Evolutionary conservation across 2,797 vertebrate genomes (phyloP).

Genomic region (Clamator glandarius): DNA sequence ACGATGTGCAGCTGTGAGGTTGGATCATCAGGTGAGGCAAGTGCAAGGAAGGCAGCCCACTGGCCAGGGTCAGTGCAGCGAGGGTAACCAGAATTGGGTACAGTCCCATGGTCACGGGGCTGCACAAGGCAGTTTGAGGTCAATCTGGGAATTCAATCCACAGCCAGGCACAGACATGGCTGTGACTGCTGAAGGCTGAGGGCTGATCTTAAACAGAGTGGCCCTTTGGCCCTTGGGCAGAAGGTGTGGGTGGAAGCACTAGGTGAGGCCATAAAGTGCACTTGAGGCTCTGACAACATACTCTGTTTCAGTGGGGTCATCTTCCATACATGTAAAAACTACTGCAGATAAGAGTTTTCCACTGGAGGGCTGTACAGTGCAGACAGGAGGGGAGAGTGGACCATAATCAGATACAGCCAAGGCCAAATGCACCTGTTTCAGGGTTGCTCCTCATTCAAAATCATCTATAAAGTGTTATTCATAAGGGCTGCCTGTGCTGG

Average conservation of each 20-base stretch:
- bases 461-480: not conserved
- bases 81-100: not conserved
- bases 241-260: not conserved
- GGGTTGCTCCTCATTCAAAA: not conserved
- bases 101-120: not conserved
- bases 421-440: not conserved
- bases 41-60: not conserved
- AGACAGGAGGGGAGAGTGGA: not conserved
- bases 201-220: not conserved
- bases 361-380: not conserved
- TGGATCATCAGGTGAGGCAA: not conserved
- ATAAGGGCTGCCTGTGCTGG: not conserved
- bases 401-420: not conserved
- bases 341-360: not conserved
- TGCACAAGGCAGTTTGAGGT: not conserved
- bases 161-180: not conserved
- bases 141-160: not conserved
- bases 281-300: not conserved
- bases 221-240: no score
- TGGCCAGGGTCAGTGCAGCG: accelerated
- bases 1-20: not conserved
- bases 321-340: not conserved
- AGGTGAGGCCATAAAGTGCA: not conserved
- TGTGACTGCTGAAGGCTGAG: not conserved
- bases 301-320: not conserved